Evolutionary conservation across 2,113 vertebrate species (phyloP).

Genomic region (Paraplagusia blochii): DNA sequence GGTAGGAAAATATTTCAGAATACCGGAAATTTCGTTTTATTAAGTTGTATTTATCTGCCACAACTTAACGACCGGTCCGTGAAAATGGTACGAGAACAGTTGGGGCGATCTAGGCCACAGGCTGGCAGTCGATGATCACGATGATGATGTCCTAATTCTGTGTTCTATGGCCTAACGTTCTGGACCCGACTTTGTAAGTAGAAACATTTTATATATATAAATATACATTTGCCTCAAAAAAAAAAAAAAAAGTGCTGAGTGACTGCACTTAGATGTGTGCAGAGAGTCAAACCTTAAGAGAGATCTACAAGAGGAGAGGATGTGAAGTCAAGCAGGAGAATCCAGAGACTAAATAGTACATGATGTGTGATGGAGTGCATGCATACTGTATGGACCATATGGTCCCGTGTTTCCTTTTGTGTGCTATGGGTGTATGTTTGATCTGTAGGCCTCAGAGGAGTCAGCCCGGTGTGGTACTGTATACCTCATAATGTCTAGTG

Average conservation of each 20-base stretch:
- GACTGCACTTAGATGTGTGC: background rate
- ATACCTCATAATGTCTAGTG: constrained; percentile 45
- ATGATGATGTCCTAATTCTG: too few species aligned
- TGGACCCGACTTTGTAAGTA: too few species aligned
- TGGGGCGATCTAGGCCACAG: too few species aligned
- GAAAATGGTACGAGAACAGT: too few species aligned
- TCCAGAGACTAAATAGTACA: constrained; percentile 11
- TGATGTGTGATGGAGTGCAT: constrained; percentile 18
- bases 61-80: too few species aligned
- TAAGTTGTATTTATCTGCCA: too few species aligned
- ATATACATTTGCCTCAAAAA: too few species aligned
- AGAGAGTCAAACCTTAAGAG: background rate
- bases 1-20: too few species aligned
- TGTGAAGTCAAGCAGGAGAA: constrained; percentile 7
- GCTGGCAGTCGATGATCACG: too few species aligned
- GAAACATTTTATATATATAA: background rate
- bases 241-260: background rate
- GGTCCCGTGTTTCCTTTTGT: constrained; percentile 14
- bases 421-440: constrained; percentile 22
- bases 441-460: constrained; percentile 28
- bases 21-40: too few species aligned
- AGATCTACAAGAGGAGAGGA: constrained; percentile 3
- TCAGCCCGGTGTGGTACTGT: constrained; percentile 32
- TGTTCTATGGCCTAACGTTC: too few species aligned
- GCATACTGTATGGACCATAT: constrained; percentile 32